Evolutionary conservation across 2,888 invertebrate species (phyloP), one percentile per base, ranked within the genome.

Genomic region (Epinotia bilunana): DNA sequence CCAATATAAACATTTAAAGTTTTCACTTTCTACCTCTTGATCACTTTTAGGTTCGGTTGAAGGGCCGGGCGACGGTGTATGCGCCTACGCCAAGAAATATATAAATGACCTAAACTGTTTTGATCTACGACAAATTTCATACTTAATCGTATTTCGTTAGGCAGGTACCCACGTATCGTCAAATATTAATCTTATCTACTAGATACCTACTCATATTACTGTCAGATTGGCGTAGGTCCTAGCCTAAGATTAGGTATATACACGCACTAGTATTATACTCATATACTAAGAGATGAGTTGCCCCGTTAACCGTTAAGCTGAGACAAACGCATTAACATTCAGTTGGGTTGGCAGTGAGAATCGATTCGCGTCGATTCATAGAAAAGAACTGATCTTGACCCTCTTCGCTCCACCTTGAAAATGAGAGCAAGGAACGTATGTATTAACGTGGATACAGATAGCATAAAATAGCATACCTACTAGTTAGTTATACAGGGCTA

Each of bases 351-450:
- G 60, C 80, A 77, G 83, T 82, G 79, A 81, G 79, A 83, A 85
- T 83, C 78, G 73, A 86, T 87, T 86, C 78, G 83, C 78, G 75
- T 74, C 79, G 79, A 67, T 82, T 81, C 82, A 77, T 80, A 84
- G 84, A 83, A 83, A 82, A 82, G 80, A 82, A 83, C 82, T 79
- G 83, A 81, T 86, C 86, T 87, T 87, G 86, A 87, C 88, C 86
- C 79, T 83, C 80, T 82, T 88, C 78, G 16, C 61, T 49, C 81
- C 80, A 83, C 81, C 83, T 83, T 80, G 82, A 76, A 76, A 76
- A 68, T 20, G 68, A 73, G 70, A 60, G 69, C 73, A 73, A 73
- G 63, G 73, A 28, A 72, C 33, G 61, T 71, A 67, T 70, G 64
- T 18, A 46, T 43, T 28, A 60, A 68, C 58, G 58, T n/a, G 7